Conservation (phyloP, 92 coral and sea anemone genomes). For the Galaxea fascicularis region DNA sequence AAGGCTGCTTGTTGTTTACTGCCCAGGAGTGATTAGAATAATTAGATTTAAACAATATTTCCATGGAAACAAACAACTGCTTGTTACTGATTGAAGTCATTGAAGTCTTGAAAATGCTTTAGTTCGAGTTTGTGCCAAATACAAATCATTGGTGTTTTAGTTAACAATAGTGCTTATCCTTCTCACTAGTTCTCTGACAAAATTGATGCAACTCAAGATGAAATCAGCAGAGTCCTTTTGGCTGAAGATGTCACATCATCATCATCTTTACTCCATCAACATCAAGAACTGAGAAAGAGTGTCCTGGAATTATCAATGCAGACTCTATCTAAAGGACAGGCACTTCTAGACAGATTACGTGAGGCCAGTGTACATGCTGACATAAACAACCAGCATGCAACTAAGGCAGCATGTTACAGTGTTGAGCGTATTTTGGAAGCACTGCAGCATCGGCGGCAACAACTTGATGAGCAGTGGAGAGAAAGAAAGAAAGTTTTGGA, state of each 20-base stretch:
- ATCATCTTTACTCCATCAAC: conserved; percentile 90
- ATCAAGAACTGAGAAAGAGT: conserved; percentile 94
- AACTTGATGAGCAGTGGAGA: conserved; percentile 94
- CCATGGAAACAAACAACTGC: too few species aligned
- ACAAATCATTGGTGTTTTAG: too few species aligned
- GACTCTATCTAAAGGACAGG: conserved; percentile 95
- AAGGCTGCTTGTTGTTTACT: too few species aligned
- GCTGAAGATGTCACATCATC: conserved; percentile 94
- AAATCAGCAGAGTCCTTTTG: conserved; percentile 87
- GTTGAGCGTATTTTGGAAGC: conserved; percentile 94
- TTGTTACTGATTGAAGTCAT: too few species aligned
- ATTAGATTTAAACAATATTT: too few species aligned
- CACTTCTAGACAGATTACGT: conserved; percentile 89
- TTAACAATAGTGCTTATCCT: too few species aligned
- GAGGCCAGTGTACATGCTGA: conserved; percentile 97
- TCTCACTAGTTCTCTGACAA: conserved; percentile 82
- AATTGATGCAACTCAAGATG: conserved; percentile 88
- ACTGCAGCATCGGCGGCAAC: conserved; percentile 86
- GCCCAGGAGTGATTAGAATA: too few species aligned
- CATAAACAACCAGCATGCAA: conserved; percentile 96
- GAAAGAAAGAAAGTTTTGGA: conserved; percentile 86
- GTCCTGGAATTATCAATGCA: conserved; percentile 96
- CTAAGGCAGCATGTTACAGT: conserved; percentile 96
- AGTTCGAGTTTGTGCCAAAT: too few species aligned
- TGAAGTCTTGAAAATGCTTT: too few species aligned